These are phyloP conservation scores for Pogonophryne albipinna DNA, from an alignment of 2,797 vertebrate genomes.

Conservation along the genomic window DNA sequence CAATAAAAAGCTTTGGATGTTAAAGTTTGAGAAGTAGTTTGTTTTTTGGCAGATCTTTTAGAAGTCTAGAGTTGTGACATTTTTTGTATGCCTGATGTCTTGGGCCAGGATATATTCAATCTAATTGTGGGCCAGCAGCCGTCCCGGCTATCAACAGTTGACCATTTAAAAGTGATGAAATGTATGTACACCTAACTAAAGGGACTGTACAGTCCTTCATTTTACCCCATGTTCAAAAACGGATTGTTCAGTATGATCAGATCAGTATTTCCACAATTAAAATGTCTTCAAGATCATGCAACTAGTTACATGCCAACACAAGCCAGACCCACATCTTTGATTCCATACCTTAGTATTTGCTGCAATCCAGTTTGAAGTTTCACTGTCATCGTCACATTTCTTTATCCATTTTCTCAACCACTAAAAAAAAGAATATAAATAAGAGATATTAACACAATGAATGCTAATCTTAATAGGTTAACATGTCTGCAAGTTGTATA, in stretches of 20 bases:
- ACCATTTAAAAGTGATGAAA: background rate
- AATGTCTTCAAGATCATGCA: background rate
- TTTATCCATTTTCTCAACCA: slow-evolving; percentile 99
- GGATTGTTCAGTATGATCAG: background rate
- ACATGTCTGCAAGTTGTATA: background rate
- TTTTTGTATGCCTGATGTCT: background rate
- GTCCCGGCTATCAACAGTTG: background rate
- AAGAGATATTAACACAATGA: slow-evolving; percentile 16
- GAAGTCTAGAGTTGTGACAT: background rate
- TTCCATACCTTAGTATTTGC: slow-evolving; percentile 96
- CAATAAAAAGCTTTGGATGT: background rate
- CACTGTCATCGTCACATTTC: slow-evolving; percentile 99
- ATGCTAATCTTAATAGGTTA: background rate
- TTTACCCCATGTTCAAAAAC: background rate
- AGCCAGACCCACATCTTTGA: background rate
- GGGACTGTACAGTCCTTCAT: background rate
- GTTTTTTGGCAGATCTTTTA: background rate
- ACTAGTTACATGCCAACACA: background rate
- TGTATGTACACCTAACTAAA: background rate
- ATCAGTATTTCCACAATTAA: background rate
- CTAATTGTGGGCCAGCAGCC: background rate
- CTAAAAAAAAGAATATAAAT: slow-evolving; percentile 73
- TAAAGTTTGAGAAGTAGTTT: background rate
- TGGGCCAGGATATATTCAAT: background rate
- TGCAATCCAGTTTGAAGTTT: slow-evolving; percentile 99